Base-by-base conservation (phyloP, 2,888 invertebrate species). In the Tetheella fluctuosa region DNA sequence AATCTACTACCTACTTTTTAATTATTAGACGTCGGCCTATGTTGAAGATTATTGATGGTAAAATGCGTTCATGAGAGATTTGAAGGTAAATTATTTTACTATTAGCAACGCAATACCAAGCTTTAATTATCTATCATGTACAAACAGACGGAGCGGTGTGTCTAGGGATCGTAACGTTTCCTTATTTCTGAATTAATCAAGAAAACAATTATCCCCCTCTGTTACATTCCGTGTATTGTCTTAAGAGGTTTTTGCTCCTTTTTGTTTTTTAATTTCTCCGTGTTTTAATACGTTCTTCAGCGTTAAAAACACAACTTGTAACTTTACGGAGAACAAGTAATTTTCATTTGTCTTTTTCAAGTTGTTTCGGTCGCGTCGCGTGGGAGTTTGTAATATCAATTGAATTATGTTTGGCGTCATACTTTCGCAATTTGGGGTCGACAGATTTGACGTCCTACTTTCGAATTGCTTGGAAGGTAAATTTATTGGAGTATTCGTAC, bases 141-240 rank as follows among this genome's bases (percentile, higher is more conserved):
- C 20, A 23, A 34, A 37, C 34, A 55, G 55, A 37, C 28, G 30
- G 4, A 53, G 42, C 52, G 58, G 55, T 58, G 23, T 25, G 34
- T 20, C 34, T 55, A 55, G 54, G 37, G 63, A 17, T 65, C 48
- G 48, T 48, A 72, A 73, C 69, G 65, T 73, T 76, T 74, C 73
- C 74, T 74, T 75, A 80, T 77, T 70, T 81, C 77, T 73, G 84
- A 86, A 87, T 88, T 86, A 88, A 89, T 89, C 83, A 88, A 81
- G 84, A 83, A 87, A 89, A 88, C 85, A 88, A 89, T 89, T 87
- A 87, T 83, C 79, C 74, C 74, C 75, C 74, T 80, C 76, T 84
- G 85, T 84, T 80, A 79, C 80, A 76, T 75, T 73, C 67, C 73
- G 76, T 23, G 52, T 61, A 53, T 59, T 61, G 58, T 59, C 56